Evolutionary conservation across 2,797 vertebrate genomes (phyloP).

Genomic region (Hippopotamyrus pictus): DNA sequence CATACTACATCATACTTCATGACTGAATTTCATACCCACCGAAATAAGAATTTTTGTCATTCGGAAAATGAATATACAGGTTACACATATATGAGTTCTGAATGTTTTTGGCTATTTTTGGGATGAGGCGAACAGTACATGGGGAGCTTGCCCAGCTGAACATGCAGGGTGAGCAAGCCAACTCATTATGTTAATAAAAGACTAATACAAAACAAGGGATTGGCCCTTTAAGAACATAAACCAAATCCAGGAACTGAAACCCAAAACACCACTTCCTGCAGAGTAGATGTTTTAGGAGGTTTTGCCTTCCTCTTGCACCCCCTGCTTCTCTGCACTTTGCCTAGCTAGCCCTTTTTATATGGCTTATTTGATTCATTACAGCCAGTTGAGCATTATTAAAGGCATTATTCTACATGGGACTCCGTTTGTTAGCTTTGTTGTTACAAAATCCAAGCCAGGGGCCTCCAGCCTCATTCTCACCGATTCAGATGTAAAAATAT

Average conservation of each 20-base stretch:
- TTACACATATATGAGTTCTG: background rate
- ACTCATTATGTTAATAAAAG: background rate
- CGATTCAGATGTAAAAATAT: background rate
- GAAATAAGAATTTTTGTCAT: background rate
- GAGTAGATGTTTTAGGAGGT: background rate
- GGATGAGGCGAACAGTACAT: background rate
- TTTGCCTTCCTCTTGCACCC: background rate
- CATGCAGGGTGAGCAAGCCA: background rate
- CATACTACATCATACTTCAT: background rate
- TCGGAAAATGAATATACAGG: background rate
- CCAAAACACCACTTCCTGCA: background rate
- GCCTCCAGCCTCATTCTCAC: background rate
- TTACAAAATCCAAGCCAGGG: background rate
- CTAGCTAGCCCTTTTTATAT: background rate
- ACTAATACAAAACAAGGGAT: background rate
- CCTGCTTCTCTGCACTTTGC: background rate
- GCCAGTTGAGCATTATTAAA: background rate
- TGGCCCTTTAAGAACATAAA: slow-evolving; percentile 2
- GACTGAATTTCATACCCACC: background rate
- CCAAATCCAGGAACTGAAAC: background rate
- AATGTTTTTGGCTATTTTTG: background rate
- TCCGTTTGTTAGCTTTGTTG: background rate
- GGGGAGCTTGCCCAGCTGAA: background rate
- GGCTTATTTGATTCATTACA: background rate
- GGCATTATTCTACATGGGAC: background rate